A percentile compares a stretch with the other conserved stretches of the same genome.
These are phyloP conservation scores for Mesitornis unicolor DNA, from an alignment of 2,113 vertebrate genomes.

Conservation along the genomic window DNA sequence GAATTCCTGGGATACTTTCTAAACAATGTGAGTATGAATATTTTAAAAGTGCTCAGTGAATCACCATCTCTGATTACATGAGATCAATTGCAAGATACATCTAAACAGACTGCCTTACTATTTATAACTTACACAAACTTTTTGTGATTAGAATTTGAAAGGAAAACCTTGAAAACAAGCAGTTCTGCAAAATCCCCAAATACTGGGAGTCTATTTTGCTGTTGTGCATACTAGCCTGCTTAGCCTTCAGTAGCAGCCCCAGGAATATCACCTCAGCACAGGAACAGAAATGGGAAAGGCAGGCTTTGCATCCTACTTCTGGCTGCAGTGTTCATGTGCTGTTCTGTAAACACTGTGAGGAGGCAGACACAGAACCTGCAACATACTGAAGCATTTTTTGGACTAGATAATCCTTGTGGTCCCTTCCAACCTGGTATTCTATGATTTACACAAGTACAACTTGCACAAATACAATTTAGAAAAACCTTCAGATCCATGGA, in stretches of 20 bases:
- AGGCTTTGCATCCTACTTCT: not conserved
- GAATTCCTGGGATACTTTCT: not conserved
- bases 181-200: not conserved
- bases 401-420: too few relatives aligned
- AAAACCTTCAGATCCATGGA: not conserved
- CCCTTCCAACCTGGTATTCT: too few relatives aligned
- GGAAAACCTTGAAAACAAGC: not conserved
- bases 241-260: not conserved
- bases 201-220: not conserved
- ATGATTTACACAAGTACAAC: not conserved
- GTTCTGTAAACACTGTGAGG: not conserved
- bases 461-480: not conserved
- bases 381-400: not conserved
- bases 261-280: not conserved
- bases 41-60: not conserved
- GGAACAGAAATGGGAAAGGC: not conserved
- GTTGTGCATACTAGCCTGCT: not conserved
- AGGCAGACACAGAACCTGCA: not conserved
- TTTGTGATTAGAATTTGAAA: not conserved
- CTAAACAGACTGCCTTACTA: not conserved
- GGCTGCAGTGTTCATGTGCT: not conserved
- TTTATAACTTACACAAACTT: not conserved
- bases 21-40: not conserved
- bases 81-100: not conserved
- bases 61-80: not conserved